Percentiles rank a stretch among this genome's conserved stretches.
phyloP scores from a whole-genome alignment of 2,888 invertebrate genomes.

The Aspidiotus rigidus region DNA sequence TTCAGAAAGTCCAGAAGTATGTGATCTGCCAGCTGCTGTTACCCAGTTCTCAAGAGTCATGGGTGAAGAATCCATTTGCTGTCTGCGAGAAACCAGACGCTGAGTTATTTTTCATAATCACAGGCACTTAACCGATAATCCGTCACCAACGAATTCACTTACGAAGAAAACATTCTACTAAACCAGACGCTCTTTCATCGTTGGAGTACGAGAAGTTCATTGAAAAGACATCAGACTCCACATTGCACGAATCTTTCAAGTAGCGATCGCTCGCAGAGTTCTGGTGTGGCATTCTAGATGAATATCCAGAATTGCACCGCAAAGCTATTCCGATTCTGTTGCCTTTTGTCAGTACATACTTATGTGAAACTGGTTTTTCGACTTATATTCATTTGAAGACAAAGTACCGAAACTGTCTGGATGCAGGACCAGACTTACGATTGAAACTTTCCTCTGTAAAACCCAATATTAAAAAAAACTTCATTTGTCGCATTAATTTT shows the following conservation, averaged over 20 bases:
- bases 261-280: background rate
- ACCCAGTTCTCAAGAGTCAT: constrained; percentile 1
- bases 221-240: background rate
- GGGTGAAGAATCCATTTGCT: background rate
- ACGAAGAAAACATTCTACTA: no score
- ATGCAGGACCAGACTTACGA: background rate
- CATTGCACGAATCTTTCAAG: background rate
- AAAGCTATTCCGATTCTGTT: constrained; percentile 4
- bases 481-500: background rate
- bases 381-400: background rate
- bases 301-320: constrained; percentile 8
- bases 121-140: no score
- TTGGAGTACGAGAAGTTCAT: background rate
- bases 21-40: background rate
- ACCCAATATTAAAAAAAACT: background rate
- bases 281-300: background rate
- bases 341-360: constrained; percentile 8
- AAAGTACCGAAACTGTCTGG: background rate
- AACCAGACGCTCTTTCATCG: background rate
- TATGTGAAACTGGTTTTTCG: constrained; percentile 5
- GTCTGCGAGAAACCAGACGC: background rate
- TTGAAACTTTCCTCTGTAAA: background rate
- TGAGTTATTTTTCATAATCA: no score
- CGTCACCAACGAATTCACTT: no score
- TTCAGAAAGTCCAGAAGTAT: no score